These are phyloP conservation scores for Nomada ferruginata DNA, from an alignment of 2,888 invertebrate species.

Conservation along the genomic window DNA sequence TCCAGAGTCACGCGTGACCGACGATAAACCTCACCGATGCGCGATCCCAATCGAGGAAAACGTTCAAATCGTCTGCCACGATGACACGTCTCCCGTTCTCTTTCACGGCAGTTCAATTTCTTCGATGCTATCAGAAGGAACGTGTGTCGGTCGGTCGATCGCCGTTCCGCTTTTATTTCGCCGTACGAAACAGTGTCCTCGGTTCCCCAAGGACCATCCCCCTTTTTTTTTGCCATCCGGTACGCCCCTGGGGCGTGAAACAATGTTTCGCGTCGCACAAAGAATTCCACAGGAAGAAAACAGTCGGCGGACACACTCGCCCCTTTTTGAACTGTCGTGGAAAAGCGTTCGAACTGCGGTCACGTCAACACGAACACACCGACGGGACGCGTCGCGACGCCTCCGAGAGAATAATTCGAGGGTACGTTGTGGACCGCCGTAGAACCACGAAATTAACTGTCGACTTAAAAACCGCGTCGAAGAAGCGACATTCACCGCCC, in stretches of 20 bases:
- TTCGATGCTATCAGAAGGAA: not conserved
- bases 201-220: slow-evolving; percentile 24
- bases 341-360: not conserved
- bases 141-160: slow-evolving; percentile 30
- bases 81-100: not conserved
- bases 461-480: slow-evolving; percentile 10
- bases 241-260: slow-evolving; percentile 15
- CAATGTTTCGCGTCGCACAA: slow-evolving; percentile 37
- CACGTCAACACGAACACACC: slow-evolving; percentile 1
- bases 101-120: slow-evolving; percentile 25
- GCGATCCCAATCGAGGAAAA: not conserved
- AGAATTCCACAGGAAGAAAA: slow-evolving; percentile 34
- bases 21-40: not conserved
- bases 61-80: not conserved
- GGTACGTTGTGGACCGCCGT: not conserved
- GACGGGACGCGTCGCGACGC: not conserved
- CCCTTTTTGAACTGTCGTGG: slow-evolving; percentile 19
- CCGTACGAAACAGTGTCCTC: slow-evolving; percentile 12
- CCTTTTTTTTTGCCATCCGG: slow-evolving; percentile 3
- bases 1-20: no score
- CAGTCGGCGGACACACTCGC: slow-evolving; percentile 17
- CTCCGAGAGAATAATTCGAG: slow-evolving; percentile 16
- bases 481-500: not conserved
- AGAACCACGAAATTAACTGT: slow-evolving; percentile 29
- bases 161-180: slow-evolving; percentile 23